These are phyloP conservation scores for Dipodomys ordii DNA, from an alignment of 2,113 vertebrate genomes.

Conservation along the genomic window DNA sequence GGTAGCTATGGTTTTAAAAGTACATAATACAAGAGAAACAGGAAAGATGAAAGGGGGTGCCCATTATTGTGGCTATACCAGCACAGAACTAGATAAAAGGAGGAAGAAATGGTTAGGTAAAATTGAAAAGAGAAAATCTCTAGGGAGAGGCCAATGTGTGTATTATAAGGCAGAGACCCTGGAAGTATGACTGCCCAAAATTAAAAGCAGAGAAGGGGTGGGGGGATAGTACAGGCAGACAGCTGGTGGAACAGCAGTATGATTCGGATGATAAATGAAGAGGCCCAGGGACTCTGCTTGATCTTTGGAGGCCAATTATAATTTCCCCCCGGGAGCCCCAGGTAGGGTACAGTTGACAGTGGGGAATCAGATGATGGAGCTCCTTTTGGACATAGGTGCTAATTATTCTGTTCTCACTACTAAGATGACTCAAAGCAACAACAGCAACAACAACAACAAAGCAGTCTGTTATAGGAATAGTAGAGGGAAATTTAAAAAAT, in stretches of 20 bases:
- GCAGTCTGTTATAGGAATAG: not conserved
- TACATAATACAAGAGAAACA: not conserved
- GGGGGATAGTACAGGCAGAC: not conserved
- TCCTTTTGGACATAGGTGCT: not conserved
- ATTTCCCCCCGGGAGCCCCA: not conserved
- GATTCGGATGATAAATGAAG: not conserved
- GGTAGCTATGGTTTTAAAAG: not conserved
- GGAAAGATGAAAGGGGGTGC: not conserved
- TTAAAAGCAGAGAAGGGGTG: not conserved
- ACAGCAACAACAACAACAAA: not conserved
- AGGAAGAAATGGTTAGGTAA: not conserved
- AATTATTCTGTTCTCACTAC: not conserved
- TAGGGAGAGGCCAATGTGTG: not conserved
- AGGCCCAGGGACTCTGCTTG: not conserved
- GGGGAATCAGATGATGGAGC: not conserved
- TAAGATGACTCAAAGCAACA: not conserved
- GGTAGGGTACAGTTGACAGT: not conserved
- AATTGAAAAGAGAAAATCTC: not conserved
- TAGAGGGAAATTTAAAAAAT: not conserved
- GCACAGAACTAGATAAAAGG: not conserved
- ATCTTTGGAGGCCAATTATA: not conserved
- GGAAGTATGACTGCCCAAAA: not conserved
- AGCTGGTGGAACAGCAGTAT: not conserved
- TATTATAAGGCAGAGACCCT: not conserved
- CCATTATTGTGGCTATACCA: not conserved